Conservation (phyloP, 30 jellyfish, hydroid and myxozoan genomes). For the Clytia hemisphaerica region DNA sequence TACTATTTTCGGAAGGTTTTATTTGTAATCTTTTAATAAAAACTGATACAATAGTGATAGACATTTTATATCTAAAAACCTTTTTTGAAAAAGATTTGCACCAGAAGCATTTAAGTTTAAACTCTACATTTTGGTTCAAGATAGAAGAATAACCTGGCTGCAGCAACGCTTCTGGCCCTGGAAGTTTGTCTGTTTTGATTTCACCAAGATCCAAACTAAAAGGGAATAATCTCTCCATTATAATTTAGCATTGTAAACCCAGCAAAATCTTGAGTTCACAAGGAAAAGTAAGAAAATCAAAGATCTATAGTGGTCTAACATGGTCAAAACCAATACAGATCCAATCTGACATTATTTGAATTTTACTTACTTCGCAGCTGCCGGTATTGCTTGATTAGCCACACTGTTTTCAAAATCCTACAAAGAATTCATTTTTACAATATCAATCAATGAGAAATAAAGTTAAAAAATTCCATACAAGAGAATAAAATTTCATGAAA, state of each 20-base stretch:
- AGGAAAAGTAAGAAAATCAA: no score
- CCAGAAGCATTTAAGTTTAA: no score
- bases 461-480: background rate
- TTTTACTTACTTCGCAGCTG: constrained; percentile 72
- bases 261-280: no score
- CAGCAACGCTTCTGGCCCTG: constrained; percentile 91
- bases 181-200: constrained; percentile 69
- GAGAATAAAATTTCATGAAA: background rate
- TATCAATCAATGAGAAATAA: no score
- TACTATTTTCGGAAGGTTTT: no score
- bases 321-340: background rate
- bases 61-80: no score
- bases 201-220: constrained; percentile 88
- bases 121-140: background rate
- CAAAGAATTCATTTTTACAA: background rate
- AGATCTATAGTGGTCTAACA: no score
- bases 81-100: no score
- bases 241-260: background rate
- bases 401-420: constrained; percentile 84
- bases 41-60: no score
- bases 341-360: background rate
- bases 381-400: constrained; percentile 93
- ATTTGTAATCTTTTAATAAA: no score
- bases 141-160: constrained; percentile 44
- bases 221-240: background rate